These are phyloP conservation scores for Phasianus colchicus DNA, from an alignment of 2,113 vertebrate genomes.

Conservation along the genomic window DNA sequence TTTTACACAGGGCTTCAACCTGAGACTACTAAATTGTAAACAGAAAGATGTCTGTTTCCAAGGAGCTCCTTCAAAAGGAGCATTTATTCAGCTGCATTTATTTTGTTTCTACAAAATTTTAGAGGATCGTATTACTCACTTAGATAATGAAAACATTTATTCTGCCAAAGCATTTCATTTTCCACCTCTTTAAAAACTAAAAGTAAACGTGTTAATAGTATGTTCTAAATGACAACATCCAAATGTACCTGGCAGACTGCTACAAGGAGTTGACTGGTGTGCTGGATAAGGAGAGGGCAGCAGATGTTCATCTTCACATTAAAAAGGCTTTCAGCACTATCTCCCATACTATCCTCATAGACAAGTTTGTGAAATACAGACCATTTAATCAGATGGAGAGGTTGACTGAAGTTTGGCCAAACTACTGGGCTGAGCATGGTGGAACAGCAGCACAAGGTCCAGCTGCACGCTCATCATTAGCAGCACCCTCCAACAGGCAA, in stretches of 20 bases:
- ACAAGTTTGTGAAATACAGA: not conserved
- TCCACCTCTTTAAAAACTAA: not conserved
- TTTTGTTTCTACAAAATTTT: not conserved
- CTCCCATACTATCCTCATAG: rapidly evolving
- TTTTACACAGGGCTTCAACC: not conserved
- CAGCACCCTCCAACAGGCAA: rapidly evolving
- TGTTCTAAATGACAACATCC: not conserved
- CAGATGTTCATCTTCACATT: not conserved
- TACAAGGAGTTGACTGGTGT: not conserved
- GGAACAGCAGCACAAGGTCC: not conserved
- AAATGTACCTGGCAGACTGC: not conserved
- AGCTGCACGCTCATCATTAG: not conserved
- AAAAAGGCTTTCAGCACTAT: not conserved
- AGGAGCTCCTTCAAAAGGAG: not conserved
- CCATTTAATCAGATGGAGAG: rapidly evolving
- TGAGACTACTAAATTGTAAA: not conserved
- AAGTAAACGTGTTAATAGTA: not conserved
- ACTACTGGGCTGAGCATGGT: too few relatives aligned
- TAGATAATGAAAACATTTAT: not conserved
- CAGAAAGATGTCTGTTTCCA: not conserved
- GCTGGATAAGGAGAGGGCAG: not conserved
- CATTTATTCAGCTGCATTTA: not conserved
- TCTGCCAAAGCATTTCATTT: not conserved
- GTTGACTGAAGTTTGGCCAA: not conserved
- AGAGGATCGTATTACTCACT: too few relatives aligned